These are phyloP conservation scores for Semotilus atromaculatus DNA, from an alignment of 2,797 vertebrate genomes.

Conservation along the genomic window DNA sequence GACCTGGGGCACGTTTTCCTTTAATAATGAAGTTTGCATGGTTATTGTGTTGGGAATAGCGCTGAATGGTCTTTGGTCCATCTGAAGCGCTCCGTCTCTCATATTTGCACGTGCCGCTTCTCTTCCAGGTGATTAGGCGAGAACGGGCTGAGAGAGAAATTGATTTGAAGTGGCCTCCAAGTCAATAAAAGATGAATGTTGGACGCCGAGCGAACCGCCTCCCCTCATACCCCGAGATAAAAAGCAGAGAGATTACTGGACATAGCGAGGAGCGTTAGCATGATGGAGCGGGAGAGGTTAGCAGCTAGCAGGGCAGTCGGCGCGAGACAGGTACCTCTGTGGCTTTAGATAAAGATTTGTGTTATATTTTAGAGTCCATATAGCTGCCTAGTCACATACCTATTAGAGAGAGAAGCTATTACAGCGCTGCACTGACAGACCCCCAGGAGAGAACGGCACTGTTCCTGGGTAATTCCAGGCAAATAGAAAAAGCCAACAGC, in stretches of 20 bases:
- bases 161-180: constrained; percentile 82
- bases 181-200: constrained; percentile 83
- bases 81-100: constrained; percentile 17
- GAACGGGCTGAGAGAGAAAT: constrained; percentile 75
- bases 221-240: constrained; percentile 21
- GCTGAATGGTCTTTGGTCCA: neutral
- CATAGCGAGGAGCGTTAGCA: constrained; percentile 76
- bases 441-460: constrained; percentile 76
- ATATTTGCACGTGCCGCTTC: constrained; percentile 49
- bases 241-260: constrained; percentile 57
- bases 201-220: constrained; percentile 66
- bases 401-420: constrained; percentile 82
- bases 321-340: constrained; percentile 64
- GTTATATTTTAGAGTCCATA: constrained; percentile 82
- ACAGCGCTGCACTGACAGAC: constrained; percentile 67
- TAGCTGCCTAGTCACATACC: constrained; percentile 64
- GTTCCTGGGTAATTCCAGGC: constrained; percentile 83
- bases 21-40: constrained; percentile 44
- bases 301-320: constrained; percentile 41
- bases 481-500: constrained; percentile 78
- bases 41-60: constrained; percentile 36
- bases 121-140: constrained; percentile 79
- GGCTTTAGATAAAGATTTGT: constrained; percentile 84
- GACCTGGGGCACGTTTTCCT: constrained; percentile 6
- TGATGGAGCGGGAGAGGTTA: constrained; percentile 70